These are phyloP conservation scores for Cossypha niveicapilla DNA, from an alignment of 2,797 vertebrate species.

Conservation along the genomic window DNA sequence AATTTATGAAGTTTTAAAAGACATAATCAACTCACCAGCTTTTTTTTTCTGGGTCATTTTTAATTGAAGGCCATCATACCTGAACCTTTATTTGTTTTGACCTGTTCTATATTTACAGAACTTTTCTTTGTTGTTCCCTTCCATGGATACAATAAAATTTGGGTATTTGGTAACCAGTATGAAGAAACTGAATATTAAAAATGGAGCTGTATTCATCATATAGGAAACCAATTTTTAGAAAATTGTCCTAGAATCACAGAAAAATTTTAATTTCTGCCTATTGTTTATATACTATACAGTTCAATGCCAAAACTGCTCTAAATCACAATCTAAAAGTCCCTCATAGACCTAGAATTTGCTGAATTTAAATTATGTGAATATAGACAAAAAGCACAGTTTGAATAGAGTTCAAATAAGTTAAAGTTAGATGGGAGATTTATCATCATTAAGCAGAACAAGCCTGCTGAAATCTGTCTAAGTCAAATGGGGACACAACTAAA, in stretches of 20 bases:
- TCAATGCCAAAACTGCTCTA: not conserved
- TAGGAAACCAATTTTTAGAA: not conserved
- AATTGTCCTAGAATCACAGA: not conserved
- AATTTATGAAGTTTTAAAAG: not conserved
- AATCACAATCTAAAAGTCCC: not conserved
- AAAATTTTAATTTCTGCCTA: not conserved
- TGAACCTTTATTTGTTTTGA: not conserved
- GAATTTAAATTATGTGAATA: not conserved
- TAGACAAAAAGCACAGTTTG: not conserved
- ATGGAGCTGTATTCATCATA: not conserved
- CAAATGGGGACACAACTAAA: not conserved
- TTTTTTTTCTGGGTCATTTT: not conserved
- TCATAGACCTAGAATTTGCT: not conserved
- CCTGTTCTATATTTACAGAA: not conserved
- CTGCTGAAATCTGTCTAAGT: not conserved
- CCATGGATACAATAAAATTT: not conserved
- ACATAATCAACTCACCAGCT: not conserved
- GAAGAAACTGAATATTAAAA: not conserved
- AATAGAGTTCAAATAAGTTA: not conserved
- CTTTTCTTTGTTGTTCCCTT: not conserved
- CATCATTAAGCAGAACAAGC: not conserved
- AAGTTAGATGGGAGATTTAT: not conserved
- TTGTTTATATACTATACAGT: not conserved
- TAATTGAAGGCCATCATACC: not conserved
- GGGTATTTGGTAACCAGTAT: not conserved